Percentiles rank a stretch among this genome's conserved stretches.
Conservation (phyloP, 2,888 invertebrate species). For the Megaustenia siamemsis region DNA sequence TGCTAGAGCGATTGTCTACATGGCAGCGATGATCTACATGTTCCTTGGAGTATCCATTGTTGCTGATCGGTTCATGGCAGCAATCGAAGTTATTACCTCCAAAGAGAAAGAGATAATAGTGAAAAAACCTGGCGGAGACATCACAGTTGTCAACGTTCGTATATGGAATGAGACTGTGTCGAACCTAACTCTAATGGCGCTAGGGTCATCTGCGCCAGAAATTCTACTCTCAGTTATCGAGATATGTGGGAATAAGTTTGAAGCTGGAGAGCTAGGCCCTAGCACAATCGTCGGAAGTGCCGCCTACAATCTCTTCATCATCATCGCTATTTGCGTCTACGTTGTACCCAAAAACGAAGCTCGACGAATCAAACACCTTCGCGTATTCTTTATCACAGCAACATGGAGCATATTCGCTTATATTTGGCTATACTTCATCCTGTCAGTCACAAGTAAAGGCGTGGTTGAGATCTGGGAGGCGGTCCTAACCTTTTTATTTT, state of each 20-base stretch:
- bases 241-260: constrained; percentile 91
- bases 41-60: constrained; percentile 99
- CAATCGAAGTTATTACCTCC: constrained; percentile 99
- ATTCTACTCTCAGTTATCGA: constrained; percentile 98
- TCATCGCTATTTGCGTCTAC: constrained; percentile 94
- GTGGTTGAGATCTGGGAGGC: constrained; percentile 99
- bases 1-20: constrained; percentile 93
- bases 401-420: constrained; percentile 99
- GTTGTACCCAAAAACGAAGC: constrained; percentile 95
- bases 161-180: constrained; percentile 99
- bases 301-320: constrained; percentile 98
- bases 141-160: constrained; percentile 92
- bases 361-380: constrained; percentile 95
- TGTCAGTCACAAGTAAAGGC: constrained; percentile 91
- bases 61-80: constrained; percentile 99
- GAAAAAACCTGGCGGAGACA: constrained; percentile 91
- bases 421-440: constrained; percentile 97
- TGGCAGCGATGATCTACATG: constrained; percentile 92
- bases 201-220: constrained; percentile 99
- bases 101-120: constrained; percentile 96
- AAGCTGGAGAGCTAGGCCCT: constrained; percentile 97
- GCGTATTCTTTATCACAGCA: constrained; percentile 98
- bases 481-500: constrained; percentile 95
- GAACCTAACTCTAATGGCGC: constrained; percentile 98
- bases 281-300: constrained; percentile 99